A percentile compares a stretch with the other conserved stretches of the same genome.
phyloP scores from a whole-genome alignment of 2,113 vertebrate species.

The Prochilodus magdalenae region DNA sequence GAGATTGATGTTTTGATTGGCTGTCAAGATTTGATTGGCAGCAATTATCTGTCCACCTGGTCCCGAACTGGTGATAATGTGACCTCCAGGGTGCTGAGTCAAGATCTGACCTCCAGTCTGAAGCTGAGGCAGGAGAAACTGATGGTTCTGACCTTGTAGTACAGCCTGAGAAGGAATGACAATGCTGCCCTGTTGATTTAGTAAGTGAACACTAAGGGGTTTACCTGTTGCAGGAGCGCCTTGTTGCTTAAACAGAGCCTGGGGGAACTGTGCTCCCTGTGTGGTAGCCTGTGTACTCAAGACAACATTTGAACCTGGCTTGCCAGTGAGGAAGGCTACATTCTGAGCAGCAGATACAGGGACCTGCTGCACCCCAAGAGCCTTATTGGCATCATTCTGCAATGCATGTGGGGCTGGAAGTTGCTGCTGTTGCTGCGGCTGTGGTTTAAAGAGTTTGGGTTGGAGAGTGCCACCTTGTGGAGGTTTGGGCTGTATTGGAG shows the following conservation, averaged over 20 bases:
- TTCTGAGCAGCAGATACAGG: slow-evolving; percentile 84
- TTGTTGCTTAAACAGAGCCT: slow-evolving; percentile 83
- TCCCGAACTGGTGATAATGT: slow-evolving; percentile 88
- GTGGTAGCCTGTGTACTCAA: slow-evolving; percentile 82
- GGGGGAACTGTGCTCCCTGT: slow-evolving; percentile 80
- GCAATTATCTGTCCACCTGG: slow-evolving; percentile 86
- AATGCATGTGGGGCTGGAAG: slow-evolving; percentile 77
- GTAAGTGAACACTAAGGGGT: slow-evolving; percentile 89
- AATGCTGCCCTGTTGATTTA: slow-evolving; percentile 93
- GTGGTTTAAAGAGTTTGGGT: slow-evolving; percentile 88
- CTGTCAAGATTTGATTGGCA: slow-evolving; percentile 90
- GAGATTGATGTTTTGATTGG: slow-evolving; percentile 93
- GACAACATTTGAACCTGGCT: slow-evolving; percentile 86
- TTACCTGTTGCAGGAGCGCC: slow-evolving; percentile 83
- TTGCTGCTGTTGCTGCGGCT: slow-evolving; percentile 65
- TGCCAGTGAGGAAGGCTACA: slow-evolving; percentile 89
- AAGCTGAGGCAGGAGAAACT: slow-evolving; percentile 89
- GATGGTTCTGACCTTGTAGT: slow-evolving; percentile 88
- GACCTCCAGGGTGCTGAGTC: slow-evolving; percentile 81
- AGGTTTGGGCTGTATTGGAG: slow-evolving; percentile 96
- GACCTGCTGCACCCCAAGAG: slow-evolving; percentile 82
- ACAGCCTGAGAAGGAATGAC: slow-evolving; percentile 93
- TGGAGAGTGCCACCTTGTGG: slow-evolving; percentile 84
- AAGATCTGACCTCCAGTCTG: slow-evolving; percentile 89
- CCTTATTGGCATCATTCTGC: slow-evolving; percentile 84